These are phyloP conservation scores for Drosophila bocki DNA, from an alignment of 1,140 invertebrate species.

Conservation along the genomic window DNA sequence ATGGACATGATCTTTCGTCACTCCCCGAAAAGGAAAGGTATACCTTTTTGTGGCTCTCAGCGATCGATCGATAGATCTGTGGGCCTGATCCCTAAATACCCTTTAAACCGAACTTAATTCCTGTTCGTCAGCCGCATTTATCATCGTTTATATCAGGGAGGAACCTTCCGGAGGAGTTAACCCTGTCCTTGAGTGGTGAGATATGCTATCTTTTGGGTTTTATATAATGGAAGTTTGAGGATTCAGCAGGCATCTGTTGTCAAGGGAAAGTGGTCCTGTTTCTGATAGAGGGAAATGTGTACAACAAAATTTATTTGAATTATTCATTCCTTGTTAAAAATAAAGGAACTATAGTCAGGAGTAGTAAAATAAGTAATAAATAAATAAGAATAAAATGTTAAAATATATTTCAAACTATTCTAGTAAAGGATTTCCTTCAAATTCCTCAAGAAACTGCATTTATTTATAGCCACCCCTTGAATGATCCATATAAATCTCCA, in stretches of 20 bases:
- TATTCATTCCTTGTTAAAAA: no score
- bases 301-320: not conserved
- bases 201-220: conserved; percentile 32
- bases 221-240: conserved; percentile 8
- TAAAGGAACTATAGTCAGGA: no score
- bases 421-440: not conserved
- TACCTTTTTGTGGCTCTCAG: conserved; percentile 43
- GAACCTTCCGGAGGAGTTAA: conserved; percentile 34
- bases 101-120: conserved; percentile 69
- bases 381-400: not conserved
- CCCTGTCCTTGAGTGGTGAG: conserved; percentile 22
- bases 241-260: conserved; percentile 20
- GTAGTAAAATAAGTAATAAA: not conserved
- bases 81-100: conserved; percentile 66
- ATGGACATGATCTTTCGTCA: conserved; percentile 81
- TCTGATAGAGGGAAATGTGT: not conserved
- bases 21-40: conserved; percentile 63
- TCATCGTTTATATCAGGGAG: conserved; percentile 57
- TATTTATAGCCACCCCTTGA: conserved; percentile 3
- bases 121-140: conserved; percentile 49
- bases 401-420: not conserved
- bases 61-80: conserved; percentile 36
- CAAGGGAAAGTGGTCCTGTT: not conserved
- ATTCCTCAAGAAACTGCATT: not conserved
- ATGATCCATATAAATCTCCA: conserved; percentile 14